These are phyloP conservation scores for Gallinago solitaria DNA, from an alignment of 2,797 vertebrate genomes.

Conservation along the genomic window DNA sequence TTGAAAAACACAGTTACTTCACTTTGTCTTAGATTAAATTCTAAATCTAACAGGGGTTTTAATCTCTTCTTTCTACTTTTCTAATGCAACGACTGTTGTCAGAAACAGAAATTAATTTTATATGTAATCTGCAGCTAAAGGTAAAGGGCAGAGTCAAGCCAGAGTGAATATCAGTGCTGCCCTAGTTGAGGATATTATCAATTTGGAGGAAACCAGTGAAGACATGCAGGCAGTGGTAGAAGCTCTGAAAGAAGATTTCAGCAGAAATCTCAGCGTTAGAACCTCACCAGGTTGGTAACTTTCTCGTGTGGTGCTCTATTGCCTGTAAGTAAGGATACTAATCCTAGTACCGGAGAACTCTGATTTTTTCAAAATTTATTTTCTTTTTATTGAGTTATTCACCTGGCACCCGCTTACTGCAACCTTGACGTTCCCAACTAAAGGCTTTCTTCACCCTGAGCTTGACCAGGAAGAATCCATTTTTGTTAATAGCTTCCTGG, in stretches of 20 bases:
- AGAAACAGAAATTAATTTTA: not conserved
- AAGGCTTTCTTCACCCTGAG: slow-evolving; percentile 65
- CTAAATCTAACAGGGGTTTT: not conserved
- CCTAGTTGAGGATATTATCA: slow-evolving; percentile 92
- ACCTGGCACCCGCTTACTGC: not conserved
- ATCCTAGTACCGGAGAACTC: not conserved
- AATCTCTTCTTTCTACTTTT: not conserved
- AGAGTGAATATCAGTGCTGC: slow-evolving; percentile 89
- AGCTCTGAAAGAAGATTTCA: slow-evolving; percentile 90
- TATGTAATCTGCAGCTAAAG: slow-evolving; percentile 81
- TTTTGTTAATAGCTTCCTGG: slow-evolving; percentile 86
- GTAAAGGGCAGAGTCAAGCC: slow-evolving; percentile 83
- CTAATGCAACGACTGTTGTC: not conserved
- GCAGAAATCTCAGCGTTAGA: slow-evolving; percentile 89
- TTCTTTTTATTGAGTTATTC: not conserved
- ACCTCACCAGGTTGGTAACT: slow-evolving; percentile 87
- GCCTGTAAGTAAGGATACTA: not conserved
- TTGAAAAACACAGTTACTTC: not conserved
- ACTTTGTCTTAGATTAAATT: not conserved
- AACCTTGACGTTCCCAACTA: slow-evolving; percentile 21
- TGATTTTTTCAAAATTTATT: not conserved
- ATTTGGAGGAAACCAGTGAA: slow-evolving; percentile 83
- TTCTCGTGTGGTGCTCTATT: not conserved
- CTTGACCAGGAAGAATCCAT: slow-evolving; percentile 82
- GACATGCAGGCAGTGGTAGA: slow-evolving; percentile 85